Percentiles rank a stretch among this genome's conserved stretches.
Evolutionary conservation across 2,113 vertebrate species (phyloP).

Genomic region (Calyptomena viridis): DNA sequence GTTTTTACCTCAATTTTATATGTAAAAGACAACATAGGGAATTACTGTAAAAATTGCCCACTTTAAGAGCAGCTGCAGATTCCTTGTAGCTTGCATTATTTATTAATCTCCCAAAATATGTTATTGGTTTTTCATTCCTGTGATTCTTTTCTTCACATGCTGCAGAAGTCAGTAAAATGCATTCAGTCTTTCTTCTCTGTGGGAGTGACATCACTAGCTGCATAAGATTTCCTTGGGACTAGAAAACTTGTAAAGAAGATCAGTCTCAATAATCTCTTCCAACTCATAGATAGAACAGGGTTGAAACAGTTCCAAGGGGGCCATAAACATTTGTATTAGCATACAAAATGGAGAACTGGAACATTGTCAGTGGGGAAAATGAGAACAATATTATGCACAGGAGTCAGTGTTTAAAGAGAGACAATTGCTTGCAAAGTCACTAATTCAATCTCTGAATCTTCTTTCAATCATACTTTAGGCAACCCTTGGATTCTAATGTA

Average conservation of each 20-base stretch:
- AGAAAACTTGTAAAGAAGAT: not conserved
- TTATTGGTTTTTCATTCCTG: not conserved
- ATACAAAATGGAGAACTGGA: not conserved
- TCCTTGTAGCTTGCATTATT: conserved; percentile 10
- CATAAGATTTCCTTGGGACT: not conserved
- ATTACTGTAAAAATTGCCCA: not conserved
- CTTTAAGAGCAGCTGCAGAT: not conserved
- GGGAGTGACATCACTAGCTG: not conserved
- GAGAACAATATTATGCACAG: not conserved
- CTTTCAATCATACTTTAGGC: not conserved
- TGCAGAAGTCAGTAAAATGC: not conserved
- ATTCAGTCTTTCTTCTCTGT: not conserved
- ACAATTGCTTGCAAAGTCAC: not conserved
- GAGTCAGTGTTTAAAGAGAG: not conserved
- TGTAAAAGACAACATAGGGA: not conserved
- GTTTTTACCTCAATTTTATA: conserved; percentile 5
- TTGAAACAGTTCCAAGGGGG: not conserved
- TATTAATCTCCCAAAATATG: not conserved
- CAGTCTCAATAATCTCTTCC: not conserved
- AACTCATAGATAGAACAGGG: not conserved
- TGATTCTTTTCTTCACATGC: not conserved
- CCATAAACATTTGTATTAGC: not conserved
- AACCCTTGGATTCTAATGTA: not conserved
- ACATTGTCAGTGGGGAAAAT: not conserved
- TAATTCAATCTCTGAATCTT: not conserved